Percentiles rank a stretch among this genome's conserved stretches.
These are phyloP conservation scores for Brachypteracias leptosomus DNA, from an alignment of 2,113 vertebrate genomes.

Conservation along the genomic window DNA sequence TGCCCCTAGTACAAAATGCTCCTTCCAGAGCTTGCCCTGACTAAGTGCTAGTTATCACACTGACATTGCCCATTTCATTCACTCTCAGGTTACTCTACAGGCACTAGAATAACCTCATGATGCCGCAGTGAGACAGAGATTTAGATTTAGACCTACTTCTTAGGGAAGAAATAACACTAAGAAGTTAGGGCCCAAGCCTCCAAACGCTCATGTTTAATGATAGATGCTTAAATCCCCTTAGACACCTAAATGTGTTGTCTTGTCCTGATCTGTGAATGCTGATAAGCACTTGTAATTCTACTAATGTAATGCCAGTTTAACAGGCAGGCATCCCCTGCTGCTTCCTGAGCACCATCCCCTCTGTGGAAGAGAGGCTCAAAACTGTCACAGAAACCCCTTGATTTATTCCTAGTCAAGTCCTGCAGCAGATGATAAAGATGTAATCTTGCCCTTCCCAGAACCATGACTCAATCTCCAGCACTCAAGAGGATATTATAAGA, in stretches of 20 bases:
- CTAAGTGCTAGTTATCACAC: background rate
- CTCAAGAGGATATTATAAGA: background rate
- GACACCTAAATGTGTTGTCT: background rate
- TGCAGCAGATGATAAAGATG: background rate
- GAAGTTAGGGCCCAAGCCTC: background rate
- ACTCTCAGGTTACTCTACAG: background rate
- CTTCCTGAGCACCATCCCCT: background rate
- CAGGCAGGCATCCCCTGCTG: background rate
- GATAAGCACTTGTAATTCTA: background rate
- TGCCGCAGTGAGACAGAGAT: background rate
- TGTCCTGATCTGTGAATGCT: background rate
- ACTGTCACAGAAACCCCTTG: background rate
- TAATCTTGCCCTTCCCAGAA: constrained; percentile 26
- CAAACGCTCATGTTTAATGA: background rate
- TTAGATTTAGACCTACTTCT: background rate
- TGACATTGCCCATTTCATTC: background rate
- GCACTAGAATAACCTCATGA: background rate
- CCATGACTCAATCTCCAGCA: background rate
- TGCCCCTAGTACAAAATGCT: background rate
- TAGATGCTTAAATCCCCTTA: background rate
- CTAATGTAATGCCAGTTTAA: background rate
- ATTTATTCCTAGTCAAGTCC: background rate
- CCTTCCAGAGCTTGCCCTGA: background rate
- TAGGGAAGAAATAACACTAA: background rate
- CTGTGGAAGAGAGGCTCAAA: background rate